Percentiles rank a stretch among this genome's conserved stretches.
Evolutionary conservation across 2,113 vertebrate genomes (phyloP).

Genomic region (Centropristis striata): DNA sequence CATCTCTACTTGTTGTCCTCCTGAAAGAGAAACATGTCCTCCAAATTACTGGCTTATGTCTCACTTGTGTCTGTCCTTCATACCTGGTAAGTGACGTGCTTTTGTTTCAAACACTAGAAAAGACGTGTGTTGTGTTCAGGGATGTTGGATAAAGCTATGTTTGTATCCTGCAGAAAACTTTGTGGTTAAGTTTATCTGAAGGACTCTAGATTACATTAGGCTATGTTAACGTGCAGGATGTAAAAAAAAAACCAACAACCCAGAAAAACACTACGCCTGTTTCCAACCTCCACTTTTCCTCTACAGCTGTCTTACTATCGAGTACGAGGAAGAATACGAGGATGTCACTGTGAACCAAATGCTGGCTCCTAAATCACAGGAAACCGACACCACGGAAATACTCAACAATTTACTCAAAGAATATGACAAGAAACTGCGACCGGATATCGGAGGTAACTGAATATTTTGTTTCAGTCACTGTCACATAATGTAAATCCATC

Average conservation of each 20-base stretch:
- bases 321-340: conserved; percentile 92
- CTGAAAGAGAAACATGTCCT: conserved; percentile 86
- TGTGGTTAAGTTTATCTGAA: conserved; percentile 3
- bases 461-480: conserved; percentile 63
- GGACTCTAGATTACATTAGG: neutral
- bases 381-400: conserved; percentile 93
- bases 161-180: conserved; percentile 31
- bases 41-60: conserved; percentile 84
- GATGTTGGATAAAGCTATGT: neutral
- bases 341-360: conserved; percentile 92
- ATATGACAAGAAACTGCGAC: conserved; percentile 95
- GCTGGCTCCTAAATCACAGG: conserved; percentile 91
- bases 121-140: neutral
- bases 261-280: neutral
- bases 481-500: neutral
- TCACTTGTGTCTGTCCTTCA: conserved; percentile 89
- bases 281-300: conserved; percentile 32
- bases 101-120: neutral
- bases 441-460: conserved; percentile 92
- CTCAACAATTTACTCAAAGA: conserved; percentile 94
- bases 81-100: conserved; percentile 88
- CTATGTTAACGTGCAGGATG: no score
- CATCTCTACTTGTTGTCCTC: conserved; percentile 68
- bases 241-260: no score
- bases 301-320: conserved; percentile 86